These are phyloP conservation scores for Dugesia japonica DNA, from an alignment of 2,888 invertebrate species.

Conservation along the genomic window DNA sequence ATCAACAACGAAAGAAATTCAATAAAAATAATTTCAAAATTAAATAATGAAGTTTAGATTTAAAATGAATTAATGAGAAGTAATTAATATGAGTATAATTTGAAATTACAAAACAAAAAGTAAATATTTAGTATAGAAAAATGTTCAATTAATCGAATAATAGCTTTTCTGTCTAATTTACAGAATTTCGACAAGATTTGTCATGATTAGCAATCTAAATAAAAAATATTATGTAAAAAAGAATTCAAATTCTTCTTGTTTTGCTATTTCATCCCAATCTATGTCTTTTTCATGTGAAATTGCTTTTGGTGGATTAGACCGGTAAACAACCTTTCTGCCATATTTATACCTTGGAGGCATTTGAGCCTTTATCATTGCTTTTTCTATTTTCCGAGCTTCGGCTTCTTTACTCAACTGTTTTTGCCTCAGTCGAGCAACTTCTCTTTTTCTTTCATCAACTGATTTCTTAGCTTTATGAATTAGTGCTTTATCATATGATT, in stretches of 20 bases:
- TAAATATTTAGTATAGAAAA: no score
- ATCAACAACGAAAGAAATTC: no score
- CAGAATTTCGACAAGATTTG: no score
- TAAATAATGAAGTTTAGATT: no score
- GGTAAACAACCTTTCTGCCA: not conserved
- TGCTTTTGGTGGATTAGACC: not conserved
- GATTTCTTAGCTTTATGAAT: not conserved
- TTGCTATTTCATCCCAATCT: not conserved
- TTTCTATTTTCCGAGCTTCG: not conserved
- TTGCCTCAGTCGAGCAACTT: not conserved
- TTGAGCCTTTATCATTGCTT: conserved; percentile 7
- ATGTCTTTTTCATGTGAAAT: not conserved
- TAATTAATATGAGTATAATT: no score
- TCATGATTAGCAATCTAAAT: no score
- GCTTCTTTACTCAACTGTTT: conserved; percentile 1
- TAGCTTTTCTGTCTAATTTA: no score
- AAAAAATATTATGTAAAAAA: not conserved
- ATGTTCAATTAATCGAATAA: no score
- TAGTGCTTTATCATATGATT: not conserved
- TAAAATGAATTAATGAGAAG: no score
- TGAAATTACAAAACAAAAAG: no score
- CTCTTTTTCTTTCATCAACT: not conserved
- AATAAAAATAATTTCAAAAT: no score
- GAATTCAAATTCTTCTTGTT: not conserved
- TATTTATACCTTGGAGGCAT: not conserved